Base-by-base conservation (phyloP, 2,113 vertebrate genomes). In the Sebastes fasciatus region DNA sequence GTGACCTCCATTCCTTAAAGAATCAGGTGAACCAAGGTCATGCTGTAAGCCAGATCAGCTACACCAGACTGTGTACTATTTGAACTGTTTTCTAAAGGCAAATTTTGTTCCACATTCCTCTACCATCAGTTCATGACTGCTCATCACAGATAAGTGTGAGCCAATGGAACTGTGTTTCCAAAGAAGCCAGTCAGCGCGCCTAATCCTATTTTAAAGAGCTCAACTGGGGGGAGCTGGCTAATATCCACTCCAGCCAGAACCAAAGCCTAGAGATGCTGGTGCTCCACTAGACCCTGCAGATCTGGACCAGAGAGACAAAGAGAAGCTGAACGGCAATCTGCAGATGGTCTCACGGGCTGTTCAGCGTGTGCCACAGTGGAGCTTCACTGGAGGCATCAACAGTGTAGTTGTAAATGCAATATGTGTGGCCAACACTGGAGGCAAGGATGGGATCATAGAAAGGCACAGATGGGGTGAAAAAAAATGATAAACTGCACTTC, bases 151-250 rank as follows among this genome's bases (percentile, higher is more conserved):
- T 95, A 95, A 94, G 93, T 92, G 83, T 72, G 65, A 88, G 90
- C 91, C 91, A 94, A 94, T 91, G 86, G 69, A 91, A 86, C 80
- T 77, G 65, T 75, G 69, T 88, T 89, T 86, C 93, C 84, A 93
- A 86, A 91, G 89, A 89, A 94, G 92, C 91, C 91, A 93, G 87
- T 92, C 88, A 94, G 89, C 84, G 67, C 65, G 80, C 86, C 88
- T 95, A 95, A 95, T 95, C 94, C 94, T 82, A 88, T 95, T 94
- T 94, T 90, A 93, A 93, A 94, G 77, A 88, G 91, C 93, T 90
- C 90, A 82, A 19, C 82, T 88, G 80, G 86, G 90, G 74, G 62
- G 69, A 80, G 82, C 83, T 91, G 89, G 82, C 86, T 92, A 85
- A 92, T 93, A 92, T 84, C 86, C 86, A 80, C 80, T 77, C 74